Percentiles rank a stretch among this genome's conserved stretches.
Evolutionary conservation across 2,888 invertebrate species (phyloP).

Genomic region (Noctua comes): DNA sequence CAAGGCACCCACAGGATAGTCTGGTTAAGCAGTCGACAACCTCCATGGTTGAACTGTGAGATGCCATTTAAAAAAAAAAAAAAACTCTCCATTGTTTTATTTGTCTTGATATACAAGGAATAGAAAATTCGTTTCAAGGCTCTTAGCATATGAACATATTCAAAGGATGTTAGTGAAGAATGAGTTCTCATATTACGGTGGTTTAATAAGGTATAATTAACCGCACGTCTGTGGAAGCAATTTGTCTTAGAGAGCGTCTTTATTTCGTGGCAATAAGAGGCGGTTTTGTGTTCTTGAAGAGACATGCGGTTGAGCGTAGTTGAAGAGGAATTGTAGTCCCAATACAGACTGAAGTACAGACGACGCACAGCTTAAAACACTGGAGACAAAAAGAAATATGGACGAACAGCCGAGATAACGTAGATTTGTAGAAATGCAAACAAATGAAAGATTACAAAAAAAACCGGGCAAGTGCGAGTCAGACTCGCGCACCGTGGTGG

Average conservation of each 20-base stretch:
- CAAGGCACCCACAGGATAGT: no score
- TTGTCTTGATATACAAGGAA: not conserved
- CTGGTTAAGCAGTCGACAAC: no score
- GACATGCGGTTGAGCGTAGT: not conserved
- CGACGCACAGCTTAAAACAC: not conserved
- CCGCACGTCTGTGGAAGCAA: not conserved
- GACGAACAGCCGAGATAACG: not conserved
- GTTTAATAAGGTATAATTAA: not conserved
- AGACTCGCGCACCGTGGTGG: no score
- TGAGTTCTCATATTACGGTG: not conserved
- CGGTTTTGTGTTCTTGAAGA: not conserved
- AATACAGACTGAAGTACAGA: not conserved
- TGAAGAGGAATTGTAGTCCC: not conserved
- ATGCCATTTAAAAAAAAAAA: no score
- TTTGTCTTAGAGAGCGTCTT: no score
- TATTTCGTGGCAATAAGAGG: not conserved
- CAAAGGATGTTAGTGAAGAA: not conserved
- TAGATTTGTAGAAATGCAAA: not conserved
- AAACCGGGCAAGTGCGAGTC: no score
- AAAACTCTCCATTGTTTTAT: not conserved
- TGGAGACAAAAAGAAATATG: not conserved
- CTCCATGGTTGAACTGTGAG: no score
- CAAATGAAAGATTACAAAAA: not conserved
- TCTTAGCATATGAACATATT: not conserved
- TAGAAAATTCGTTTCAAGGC: conserved; percentile 1